These are phyloP conservation scores for Drosophila neotestacea DNA, from an alignment of 2,888 invertebrate genomes.

Conservation along the genomic window DNA sequence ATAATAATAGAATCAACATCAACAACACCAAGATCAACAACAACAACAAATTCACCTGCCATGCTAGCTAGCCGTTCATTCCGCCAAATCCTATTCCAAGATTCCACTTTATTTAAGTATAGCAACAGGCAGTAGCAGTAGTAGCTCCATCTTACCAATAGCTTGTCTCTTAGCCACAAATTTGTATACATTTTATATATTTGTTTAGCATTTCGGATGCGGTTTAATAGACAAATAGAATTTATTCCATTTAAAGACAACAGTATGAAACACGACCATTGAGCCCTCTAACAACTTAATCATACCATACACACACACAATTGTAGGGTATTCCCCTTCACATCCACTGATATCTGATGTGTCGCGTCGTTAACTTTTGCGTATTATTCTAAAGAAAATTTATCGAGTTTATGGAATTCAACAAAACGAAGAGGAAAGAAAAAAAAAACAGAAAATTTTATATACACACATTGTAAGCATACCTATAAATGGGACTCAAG, in stretches of 20 bases:
- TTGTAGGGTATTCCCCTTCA: conserved; percentile 30
- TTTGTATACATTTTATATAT: conserved; percentile 34
- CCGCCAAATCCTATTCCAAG: conserved; percentile 69
- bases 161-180: conserved; percentile 38
- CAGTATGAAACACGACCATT: conserved; percentile 41
- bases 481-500: conserved; percentile 43
- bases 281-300: conserved; percentile 12
- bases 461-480: conserved; percentile 28
- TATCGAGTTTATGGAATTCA: conserved; percentile 35
- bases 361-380: conserved; percentile 56
- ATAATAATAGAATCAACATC: conserved; percentile 17
- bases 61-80: conserved; percentile 72
- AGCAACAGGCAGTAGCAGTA: conserved; percentile 18
- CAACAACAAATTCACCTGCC: conserved; percentile 57
- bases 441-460: conserved; percentile 15
- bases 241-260: conserved; percentile 61
- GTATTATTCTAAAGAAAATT: conserved; percentile 69
- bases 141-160: conserved; percentile 12
- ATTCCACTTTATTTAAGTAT: conserved; percentile 43
- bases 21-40: conserved; percentile 28
- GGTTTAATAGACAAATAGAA: conserved; percentile 29
- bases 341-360: conserved; percentile 16
- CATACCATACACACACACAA: conserved; percentile 25
- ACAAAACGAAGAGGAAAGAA: conserved; percentile 14
- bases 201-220: conserved; percentile 45